Percentiles rank a stretch among this genome's conserved stretches.
Evolutionary conservation across 2,797 vertebrate species (phyloP).

Genomic region (Simalia tracyae): DNA sequence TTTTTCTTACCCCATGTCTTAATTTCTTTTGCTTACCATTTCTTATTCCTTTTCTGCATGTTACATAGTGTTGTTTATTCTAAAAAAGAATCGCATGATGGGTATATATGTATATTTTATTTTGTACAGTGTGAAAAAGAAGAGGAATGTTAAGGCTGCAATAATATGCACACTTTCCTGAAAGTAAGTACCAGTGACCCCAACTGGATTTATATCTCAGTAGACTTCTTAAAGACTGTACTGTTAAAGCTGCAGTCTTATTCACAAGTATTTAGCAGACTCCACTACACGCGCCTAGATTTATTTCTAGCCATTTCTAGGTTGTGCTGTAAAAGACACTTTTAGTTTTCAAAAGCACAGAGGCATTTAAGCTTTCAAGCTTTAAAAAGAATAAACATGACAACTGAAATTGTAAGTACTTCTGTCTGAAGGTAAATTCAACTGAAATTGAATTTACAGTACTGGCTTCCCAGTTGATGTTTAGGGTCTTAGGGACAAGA

Average conservation of each 20-base stretch:
- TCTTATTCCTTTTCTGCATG: too few relatives aligned
- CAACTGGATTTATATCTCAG: background rate
- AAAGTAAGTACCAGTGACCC: background rate
- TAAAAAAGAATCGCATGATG: too few relatives aligned
- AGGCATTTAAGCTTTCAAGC: background rate
- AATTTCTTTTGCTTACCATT: too few relatives aligned
- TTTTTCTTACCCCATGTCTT: background rate
- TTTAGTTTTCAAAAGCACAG: background rate
- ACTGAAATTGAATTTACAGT: background rate
- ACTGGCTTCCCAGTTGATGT: background rate
- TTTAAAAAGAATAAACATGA: background rate
- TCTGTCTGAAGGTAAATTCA: background rate
- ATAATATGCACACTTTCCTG: background rate
- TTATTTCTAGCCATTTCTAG: conserved; percentile 8
- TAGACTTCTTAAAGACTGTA: background rate
- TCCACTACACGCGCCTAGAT: background rate
- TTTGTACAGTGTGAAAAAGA: background rate
- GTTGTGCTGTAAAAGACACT: background rate
- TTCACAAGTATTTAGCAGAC: background rate
- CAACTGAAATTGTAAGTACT: background rate
- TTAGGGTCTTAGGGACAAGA: conserved; percentile 1
- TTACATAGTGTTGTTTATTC: too few relatives aligned
- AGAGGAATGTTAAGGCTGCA: conserved; percentile 14
- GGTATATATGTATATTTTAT: background rate
- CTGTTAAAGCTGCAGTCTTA: background rate